phyloP scores from a whole-genome alignment of 2,797 vertebrate species.

The Arnoldichthys spilopterus region DNA sequence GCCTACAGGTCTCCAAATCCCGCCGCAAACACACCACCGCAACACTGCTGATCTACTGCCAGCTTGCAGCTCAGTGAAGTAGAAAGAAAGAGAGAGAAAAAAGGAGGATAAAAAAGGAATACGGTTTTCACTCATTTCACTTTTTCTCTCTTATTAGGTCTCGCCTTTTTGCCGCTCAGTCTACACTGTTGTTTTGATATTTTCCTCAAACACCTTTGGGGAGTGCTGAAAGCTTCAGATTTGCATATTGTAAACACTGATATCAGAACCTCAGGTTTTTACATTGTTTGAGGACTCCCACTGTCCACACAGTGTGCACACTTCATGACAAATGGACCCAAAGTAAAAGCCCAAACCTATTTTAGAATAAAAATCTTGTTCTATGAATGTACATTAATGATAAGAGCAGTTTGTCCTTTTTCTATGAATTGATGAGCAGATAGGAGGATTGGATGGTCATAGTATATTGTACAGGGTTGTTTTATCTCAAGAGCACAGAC shows the following conservation, averaged over 20 bases:
- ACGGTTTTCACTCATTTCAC: conserved; percentile 40
- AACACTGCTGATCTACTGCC: conserved; percentile 59
- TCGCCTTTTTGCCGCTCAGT: conserved; percentile 8
- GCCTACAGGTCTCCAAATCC: conserved; percentile 61
- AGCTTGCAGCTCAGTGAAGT: conserved; percentile 42
- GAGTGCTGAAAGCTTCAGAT: no score
- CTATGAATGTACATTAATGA: not conserved
- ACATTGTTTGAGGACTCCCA: no score
- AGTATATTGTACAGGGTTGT: not conserved
- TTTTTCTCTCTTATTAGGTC: conserved; percentile 31
- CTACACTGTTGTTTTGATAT: conserved; percentile 26
- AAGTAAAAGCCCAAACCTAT: not conserved
- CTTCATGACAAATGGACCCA: not conserved
- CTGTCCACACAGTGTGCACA: not conserved
- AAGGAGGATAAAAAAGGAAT: conserved; percentile 16
- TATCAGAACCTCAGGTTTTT: no score
- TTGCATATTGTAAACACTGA: no score
- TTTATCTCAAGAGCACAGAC: not conserved
- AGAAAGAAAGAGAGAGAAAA: conserved; percentile 18
- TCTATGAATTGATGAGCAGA: not conserved
- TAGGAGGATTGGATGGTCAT: not conserved
- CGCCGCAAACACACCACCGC: conserved; percentile 54
- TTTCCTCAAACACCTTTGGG: no score
- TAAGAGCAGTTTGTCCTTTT: not conserved
- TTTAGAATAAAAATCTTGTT: not conserved